Conservation (phyloP, 1,140 invertebrate species). For the Maniola jurtina region DNA sequence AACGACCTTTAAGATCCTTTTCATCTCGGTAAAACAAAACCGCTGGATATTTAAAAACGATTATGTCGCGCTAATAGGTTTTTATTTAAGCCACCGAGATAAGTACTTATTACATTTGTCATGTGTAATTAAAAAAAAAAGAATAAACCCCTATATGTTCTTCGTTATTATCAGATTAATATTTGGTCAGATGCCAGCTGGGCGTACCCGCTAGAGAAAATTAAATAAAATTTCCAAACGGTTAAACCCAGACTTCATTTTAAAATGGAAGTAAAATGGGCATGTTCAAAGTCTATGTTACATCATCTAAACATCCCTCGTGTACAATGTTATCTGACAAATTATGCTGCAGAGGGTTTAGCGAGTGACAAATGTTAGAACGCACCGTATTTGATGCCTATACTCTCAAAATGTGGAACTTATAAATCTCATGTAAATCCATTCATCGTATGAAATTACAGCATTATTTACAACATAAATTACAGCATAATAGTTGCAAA, state of each 20-base stretch:
- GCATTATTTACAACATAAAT: too few species aligned
- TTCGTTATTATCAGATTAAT: slow-evolving; percentile 9
- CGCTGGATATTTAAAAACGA: too few species aligned
- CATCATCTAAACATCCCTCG: background rate
- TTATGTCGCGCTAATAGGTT: too few species aligned
- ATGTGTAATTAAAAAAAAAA: background rate
- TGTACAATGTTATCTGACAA: slow-evolving; percentile 19
- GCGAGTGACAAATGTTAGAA: slow-evolving; percentile 4
- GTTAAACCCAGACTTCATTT: slow-evolving; percentile 13
- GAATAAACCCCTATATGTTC: background rate
- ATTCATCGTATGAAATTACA: too few species aligned
- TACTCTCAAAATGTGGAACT: background rate
- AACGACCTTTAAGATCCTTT: too few species aligned
- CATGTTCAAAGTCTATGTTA: background rate
- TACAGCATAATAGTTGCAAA: too few species aligned
- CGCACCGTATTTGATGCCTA: background rate
- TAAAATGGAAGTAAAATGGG: slow-evolving; percentile 1
- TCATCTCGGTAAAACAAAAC: too few species aligned
- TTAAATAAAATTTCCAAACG: slow-evolving; percentile 15
- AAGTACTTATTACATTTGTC: too few species aligned
- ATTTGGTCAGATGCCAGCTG: slow-evolving; percentile 11
- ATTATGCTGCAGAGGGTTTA: slow-evolving; percentile 5
- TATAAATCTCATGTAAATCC: too few species aligned
- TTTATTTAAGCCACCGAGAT: too few species aligned
- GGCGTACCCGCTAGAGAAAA: slow-evolving; percentile 1